A percentile compares a stretch with the other conserved stretches of the same genome.
Conservation (phyloP, 2,797 vertebrate genomes). For the Sebastes cheni region DNA sequence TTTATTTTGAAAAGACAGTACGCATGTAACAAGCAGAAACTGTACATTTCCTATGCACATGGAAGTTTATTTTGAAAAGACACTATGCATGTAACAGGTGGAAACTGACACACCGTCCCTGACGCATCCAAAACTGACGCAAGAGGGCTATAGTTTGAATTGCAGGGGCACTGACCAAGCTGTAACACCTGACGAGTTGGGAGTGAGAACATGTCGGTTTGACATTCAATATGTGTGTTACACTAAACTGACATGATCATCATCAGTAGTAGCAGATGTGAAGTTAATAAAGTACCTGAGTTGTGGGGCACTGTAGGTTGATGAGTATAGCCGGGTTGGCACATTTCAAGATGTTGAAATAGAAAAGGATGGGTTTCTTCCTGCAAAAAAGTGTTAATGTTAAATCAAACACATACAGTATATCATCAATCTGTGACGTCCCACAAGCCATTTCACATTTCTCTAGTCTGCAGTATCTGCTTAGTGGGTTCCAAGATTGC, state of each 20-base stretch:
- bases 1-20: too few relatives aligned
- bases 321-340: slow-evolving; percentile 86
- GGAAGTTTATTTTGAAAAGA: background rate
- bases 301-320: slow-evolving; percentile 92
- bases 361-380: slow-evolving; percentile 91
- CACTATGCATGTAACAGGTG: background rate
- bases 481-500: background rate
- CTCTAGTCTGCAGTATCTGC: background rate
- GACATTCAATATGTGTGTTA: background rate
- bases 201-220: background rate
- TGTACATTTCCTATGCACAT: background rate
- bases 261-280: background rate
- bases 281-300: slow-evolving; percentile 70
- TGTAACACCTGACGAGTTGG: background rate
- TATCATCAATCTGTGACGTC: background rate
- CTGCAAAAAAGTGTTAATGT: slow-evolving; percentile 63
- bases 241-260: background rate
- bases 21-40: too few relatives aligned
- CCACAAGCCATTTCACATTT: background rate
- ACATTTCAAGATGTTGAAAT: slow-evolving; percentile 93
- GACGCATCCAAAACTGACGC: background rate
- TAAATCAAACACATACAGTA: background rate
- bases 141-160: background rate
- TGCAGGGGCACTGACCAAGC: background rate
- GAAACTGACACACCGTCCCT: background rate